A percentile compares a stretch with the other conserved stretches of the same genome.
Conservation (phyloP, 2,113 vertebrate genomes). For the Athene cunicularia region DNA sequence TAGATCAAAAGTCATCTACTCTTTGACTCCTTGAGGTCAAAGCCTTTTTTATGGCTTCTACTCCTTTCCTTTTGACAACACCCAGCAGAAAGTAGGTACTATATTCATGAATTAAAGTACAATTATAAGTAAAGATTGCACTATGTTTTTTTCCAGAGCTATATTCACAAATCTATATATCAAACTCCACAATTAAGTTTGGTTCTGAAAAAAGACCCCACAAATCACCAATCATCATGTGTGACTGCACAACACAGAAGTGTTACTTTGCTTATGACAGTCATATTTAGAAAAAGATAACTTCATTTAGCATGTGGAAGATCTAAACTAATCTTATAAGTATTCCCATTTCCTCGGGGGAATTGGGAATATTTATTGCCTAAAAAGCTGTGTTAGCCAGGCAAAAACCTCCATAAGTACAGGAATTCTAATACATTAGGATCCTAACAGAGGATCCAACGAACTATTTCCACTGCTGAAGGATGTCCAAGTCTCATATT, state of each 20-base stretch:
- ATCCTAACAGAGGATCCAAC: background rate
- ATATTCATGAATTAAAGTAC: background rate
- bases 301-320: background rate
- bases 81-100: background rate
- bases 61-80: background rate
- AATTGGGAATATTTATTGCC: background rate
- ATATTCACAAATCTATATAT: background rate
- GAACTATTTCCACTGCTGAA: background rate
- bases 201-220: background rate
- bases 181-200: background rate
- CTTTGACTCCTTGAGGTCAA: background rate
- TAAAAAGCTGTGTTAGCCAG: background rate
- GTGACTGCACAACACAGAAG: background rate
- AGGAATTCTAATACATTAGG: background rate
- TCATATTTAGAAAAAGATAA: background rate
- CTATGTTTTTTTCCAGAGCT: background rate
- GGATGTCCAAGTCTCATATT: background rate
- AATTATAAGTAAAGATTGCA: background rate
- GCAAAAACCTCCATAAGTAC: background rate
- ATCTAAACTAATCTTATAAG: background rate
- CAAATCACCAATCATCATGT: fast-evolving
- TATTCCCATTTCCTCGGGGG: background rate
- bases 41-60: background rate
- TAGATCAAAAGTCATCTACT: background rate
- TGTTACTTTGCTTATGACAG: background rate